phyloP scores from a whole-genome alignment of 92 coral and sea anemone species.

The Zoanthus solanderi region DNA sequence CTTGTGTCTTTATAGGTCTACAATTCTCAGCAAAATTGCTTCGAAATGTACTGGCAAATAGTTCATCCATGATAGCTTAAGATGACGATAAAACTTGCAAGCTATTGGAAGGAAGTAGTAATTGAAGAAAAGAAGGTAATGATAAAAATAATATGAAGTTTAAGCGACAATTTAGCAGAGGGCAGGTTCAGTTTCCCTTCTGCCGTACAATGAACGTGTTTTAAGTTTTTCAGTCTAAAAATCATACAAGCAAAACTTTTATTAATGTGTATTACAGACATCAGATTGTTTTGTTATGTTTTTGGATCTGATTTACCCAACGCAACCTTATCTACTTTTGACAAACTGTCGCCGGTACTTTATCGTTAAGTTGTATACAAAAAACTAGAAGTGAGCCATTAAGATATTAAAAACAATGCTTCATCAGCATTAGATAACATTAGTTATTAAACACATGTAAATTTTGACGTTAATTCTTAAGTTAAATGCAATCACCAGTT shows the following conservation, averaged over 20 bases:
- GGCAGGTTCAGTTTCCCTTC: neutral
- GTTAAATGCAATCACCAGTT: neutral
- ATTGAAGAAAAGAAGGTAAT: neutral
- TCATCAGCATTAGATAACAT: neutral
- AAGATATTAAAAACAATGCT: neutral
- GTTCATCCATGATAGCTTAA: neutral
- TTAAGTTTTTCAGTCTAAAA: no score
- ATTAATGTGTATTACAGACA: no score
- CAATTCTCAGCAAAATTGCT: neutral
- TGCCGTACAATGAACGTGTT: no score
- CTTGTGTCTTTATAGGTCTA: neutral
- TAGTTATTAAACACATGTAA: conserved; percentile 3
- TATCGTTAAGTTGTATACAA: neutral
- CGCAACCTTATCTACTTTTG: neutral
- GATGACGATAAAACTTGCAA: neutral
- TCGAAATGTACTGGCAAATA: neutral
- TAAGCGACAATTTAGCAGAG: neutral
- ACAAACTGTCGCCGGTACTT: neutral
- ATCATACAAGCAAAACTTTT: no score
- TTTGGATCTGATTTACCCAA: neutral
- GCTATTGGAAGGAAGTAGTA: neutral
- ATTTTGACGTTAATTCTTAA: neutral
- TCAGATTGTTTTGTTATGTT: no score
- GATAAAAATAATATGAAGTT: neutral
- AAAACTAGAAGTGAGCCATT: neutral